Evolutionary conservation across 2,888 invertebrate genomes (phyloP).

Genomic region (Lasius platythorax): DNA sequence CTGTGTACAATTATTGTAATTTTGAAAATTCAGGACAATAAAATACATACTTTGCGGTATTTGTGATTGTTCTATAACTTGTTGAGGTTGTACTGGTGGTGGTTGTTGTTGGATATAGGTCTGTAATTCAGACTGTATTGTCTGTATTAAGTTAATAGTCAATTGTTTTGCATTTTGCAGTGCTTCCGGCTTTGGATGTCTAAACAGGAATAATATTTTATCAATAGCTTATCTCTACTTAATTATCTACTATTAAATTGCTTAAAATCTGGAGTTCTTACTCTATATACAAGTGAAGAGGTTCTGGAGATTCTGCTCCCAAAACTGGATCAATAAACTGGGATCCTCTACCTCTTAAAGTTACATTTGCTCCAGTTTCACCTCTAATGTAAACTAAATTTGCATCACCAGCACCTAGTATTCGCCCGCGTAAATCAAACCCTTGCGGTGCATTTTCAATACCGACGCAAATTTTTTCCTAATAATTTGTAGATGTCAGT

Average conservation of each 20-base stretch:
- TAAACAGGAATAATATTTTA: slow-evolving; percentile 75
- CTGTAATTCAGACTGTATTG: slow-evolving; percentile 89
- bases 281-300: slow-evolving; percentile 92
- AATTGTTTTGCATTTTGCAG: slow-evolving; percentile 91
- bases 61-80: slow-evolving; percentile 84
- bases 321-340: slow-evolving; percentile 88
- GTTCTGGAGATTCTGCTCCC: slow-evolving; percentile 89
- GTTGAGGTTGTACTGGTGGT: slow-evolving; percentile 84
- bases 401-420: slow-evolving; percentile 91
- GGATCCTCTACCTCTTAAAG: slow-evolving; percentile 90
- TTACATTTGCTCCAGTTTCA: slow-evolving; percentile 92
- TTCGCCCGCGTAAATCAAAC: slow-evolving; percentile 92
- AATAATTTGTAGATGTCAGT: slow-evolving; percentile 59
- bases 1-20: slow-evolving; percentile 38
- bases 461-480: slow-evolving; percentile 92
- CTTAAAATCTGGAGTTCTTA: slow-evolving; percentile 81
- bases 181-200: slow-evolving; percentile 90
- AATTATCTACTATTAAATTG: not conserved
- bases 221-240: not conserved
- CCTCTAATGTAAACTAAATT: slow-evolving; percentile 92
- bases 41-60: slow-evolving; percentile 81
- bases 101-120: slow-evolving; percentile 86
- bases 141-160: slow-evolving; percentile 93
- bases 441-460: slow-evolving; percentile 92
- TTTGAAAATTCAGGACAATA: slow-evolving; percentile 37